These are phyloP conservation scores for Mus minutoides DNA, from an alignment of 2,797 vertebrate genomes.

Conservation along the genomic window DNA sequence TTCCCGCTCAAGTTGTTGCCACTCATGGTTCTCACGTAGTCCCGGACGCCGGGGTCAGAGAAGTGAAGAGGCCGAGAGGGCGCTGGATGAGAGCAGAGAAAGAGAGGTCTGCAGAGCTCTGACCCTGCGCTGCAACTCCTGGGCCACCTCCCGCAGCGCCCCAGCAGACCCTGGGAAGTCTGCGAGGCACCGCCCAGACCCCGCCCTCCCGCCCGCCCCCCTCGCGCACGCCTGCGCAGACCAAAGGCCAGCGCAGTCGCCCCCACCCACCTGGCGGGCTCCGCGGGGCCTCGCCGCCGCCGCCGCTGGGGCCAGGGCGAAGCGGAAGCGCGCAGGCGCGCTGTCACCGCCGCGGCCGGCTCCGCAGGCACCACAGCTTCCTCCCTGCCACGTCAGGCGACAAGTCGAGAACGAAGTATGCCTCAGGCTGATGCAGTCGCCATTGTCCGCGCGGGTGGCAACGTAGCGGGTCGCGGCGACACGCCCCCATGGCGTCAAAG, in stretches of 20 bases:
- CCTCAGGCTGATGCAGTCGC: constrained; percentile 41
- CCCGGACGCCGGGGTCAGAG: neutral
- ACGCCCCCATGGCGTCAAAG: constrained; percentile 67
- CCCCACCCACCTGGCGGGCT: neutral
- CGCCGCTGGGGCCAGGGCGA: neutral
- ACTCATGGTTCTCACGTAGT: constrained; percentile 61
- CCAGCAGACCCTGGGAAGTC: constrained; percentile 73
- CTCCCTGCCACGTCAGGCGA: neutral
- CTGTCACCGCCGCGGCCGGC: neutral
- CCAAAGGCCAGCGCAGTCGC: rapidly evolving
- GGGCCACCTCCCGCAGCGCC: constrained; percentile 34
- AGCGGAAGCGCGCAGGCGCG: constrained; percentile 16
- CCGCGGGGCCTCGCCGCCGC: neutral
- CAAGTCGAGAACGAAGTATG: neutral
- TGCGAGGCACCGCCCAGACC: neutral
- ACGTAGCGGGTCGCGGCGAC: constrained; percentile 57
- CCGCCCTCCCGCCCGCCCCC: neutral
- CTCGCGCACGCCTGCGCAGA: neutral
- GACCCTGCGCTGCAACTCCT: neutral
- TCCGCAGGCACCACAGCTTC: neutral
- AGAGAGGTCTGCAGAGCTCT: neutral
- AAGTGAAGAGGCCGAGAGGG: neutral
- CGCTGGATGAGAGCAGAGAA: neutral
- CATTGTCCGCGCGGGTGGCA: constrained; percentile 1
- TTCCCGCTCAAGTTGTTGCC: constrained; percentile 87